A percentile compares a stretch with the other conserved stretches of the same genome.
Evolutionary conservation across 2,797 vertebrate genomes (phyloP).

Genomic region (Enteromius argenteus): DNA sequence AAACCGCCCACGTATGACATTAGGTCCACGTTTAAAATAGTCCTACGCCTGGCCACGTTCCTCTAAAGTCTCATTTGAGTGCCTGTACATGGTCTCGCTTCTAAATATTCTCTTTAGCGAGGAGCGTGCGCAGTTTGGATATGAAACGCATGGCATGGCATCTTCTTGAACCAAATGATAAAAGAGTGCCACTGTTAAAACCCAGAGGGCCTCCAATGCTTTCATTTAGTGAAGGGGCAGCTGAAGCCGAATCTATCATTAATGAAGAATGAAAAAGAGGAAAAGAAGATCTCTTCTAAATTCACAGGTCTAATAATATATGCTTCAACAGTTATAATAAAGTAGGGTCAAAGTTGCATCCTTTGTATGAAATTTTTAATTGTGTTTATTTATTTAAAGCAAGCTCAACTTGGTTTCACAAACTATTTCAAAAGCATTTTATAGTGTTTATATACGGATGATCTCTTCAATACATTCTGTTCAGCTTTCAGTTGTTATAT

Average conservation of each 20-base stretch:
- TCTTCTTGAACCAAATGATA: slow-evolving; percentile 46
- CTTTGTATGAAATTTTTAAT: neutral
- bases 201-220: slow-evolving; percentile 29
- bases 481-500: neutral
- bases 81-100: slow-evolving; percentile 1
- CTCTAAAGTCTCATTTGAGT: slow-evolving; percentile 16
- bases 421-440: neutral
- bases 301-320: slow-evolving; percentile 24
- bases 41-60: neutral
- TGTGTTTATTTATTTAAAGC: slow-evolving; percentile 37
- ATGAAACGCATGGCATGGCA: slow-evolving; percentile 25
- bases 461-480: neutral
- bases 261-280: slow-evolving; percentile 21
- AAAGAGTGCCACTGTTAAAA: slow-evolving; percentile 38
- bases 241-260: slow-evolving; percentile 18
- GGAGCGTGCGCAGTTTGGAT: slow-evolving; percentile 1
- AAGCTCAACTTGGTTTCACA: slow-evolving; percentile 5
- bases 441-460: neutral
- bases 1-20: slow-evolving; percentile 13
- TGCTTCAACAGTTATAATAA: slow-evolving; percentile 23
- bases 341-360: slow-evolving; percentile 22
- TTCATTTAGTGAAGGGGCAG: slow-evolving; percentile 45
- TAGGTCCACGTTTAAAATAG: slow-evolving; percentile 22
- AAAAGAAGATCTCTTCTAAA: slow-evolving; percentile 31
- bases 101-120: slow-evolving; percentile 42